phyloP scores from a whole-genome alignment of 2,888 invertebrate species.

The Drosophila nr. fundita region DNA sequence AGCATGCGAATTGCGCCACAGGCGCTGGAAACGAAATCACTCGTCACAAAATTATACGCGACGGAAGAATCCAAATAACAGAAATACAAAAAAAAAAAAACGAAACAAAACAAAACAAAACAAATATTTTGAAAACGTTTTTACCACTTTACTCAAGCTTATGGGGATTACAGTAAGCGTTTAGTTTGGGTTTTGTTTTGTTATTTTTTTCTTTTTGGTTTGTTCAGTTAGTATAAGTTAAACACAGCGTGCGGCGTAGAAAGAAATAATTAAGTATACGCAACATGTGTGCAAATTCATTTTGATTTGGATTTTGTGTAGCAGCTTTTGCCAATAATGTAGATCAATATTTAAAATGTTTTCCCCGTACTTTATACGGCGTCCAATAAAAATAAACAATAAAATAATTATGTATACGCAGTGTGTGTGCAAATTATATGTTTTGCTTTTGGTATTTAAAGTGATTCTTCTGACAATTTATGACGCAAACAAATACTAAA shows the following conservation, averaged over 20 bases:
- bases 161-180: conserved; percentile 17
- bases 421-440: conserved; percentile 2
- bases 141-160: background rate
- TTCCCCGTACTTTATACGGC: background rate
- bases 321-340: background rate
- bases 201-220: background rate
- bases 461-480: background rate
- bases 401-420: conserved; percentile 12
- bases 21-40: conserved; percentile 47
- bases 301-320: background rate
- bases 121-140: background rate
- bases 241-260: conserved; percentile 3
- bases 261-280: conserved; percentile 41
- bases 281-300: conserved; percentile 4
- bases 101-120: conserved; percentile 23
- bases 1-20: conserved; percentile 54
- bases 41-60: conserved; percentile 25
- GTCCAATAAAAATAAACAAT: conserved; percentile 17
- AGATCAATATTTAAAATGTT: background rate
- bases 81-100: background rate
- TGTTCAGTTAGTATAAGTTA: conserved; percentile 4
- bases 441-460: background rate
- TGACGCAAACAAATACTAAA: background rate
- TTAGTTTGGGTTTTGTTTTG: conserved; percentile 14
- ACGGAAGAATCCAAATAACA: conserved; percentile 25